phyloP scores from a whole-genome alignment of 2,888 invertebrate genomes.

The Pecten maximus region DNA sequence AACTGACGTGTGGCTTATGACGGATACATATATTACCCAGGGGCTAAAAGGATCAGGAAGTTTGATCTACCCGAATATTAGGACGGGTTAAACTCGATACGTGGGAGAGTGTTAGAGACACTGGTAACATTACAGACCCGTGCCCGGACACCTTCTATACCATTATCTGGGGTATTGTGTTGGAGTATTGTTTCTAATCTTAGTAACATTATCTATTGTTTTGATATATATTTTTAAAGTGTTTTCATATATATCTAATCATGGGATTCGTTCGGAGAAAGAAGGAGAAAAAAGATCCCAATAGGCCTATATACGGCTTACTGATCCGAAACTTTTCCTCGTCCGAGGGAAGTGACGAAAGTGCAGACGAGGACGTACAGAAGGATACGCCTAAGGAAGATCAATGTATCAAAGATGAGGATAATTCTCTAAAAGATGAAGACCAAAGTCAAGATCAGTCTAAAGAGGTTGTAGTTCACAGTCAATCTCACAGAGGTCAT shows the following conservation, averaged over 20 bases:
- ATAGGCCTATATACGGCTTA: not conserved
- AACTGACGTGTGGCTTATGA: not conserved
- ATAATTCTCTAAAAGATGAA: not conserved
- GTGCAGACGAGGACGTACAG: not conserved
- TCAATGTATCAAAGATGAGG: not conserved
- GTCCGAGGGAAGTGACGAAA: constrained; percentile 8
- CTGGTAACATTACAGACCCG: not conserved
- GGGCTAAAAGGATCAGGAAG: not conserved
- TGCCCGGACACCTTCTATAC: not conserved
- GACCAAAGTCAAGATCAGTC: not conserved
- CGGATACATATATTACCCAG: not conserved
- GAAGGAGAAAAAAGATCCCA: not conserved
- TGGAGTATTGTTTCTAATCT: not conserved
- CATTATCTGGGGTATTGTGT: not conserved
- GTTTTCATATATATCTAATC: not conserved
- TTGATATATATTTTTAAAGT: not conserved
- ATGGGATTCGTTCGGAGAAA: not conserved
- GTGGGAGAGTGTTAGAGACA: not conserved
- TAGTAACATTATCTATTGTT: not conserved
- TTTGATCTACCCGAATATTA: not conserved
- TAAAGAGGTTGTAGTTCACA: not conserved
- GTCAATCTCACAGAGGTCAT: not conserved
- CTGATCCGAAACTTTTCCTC: not conserved
- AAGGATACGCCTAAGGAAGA: not conserved
- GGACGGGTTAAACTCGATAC: not conserved